phyloP scores from a whole-genome alignment of 2,113 vertebrate genomes.

The Hippocampus zosterae region DNA sequence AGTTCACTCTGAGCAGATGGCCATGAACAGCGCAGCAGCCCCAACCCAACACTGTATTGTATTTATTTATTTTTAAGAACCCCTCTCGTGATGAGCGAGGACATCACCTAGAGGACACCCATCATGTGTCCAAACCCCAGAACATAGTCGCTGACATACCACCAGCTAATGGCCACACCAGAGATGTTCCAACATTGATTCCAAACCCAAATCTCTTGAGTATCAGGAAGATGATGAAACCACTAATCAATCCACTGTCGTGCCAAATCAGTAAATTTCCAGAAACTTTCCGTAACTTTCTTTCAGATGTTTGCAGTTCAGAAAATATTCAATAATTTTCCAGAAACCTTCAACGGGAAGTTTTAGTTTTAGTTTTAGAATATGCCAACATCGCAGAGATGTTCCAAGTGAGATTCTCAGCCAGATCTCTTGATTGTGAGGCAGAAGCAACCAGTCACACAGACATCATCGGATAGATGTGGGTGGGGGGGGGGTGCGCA shows the following conservation, averaged over 20 bases:
- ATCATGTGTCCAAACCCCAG: slow-evolving; percentile 29
- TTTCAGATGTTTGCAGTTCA: too few species aligned
- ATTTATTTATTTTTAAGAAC: slow-evolving; percentile 28
- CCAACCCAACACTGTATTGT: slow-evolving; percentile 31
- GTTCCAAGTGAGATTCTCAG: not conserved
- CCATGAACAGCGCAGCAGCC: slow-evolving; percentile 60
- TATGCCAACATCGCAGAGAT: not conserved
- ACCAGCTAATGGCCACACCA: slow-evolving; percentile 44
- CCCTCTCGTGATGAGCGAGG: slow-evolving; percentile 39
- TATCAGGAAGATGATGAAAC: too few species aligned
- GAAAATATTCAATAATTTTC: not conserved
- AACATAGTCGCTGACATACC: slow-evolving; percentile 20
- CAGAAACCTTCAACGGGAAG: not conserved
- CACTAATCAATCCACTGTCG: too few species aligned
- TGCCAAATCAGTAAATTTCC: too few species aligned
- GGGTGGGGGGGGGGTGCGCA: not conserved
- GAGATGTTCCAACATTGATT: not conserved
- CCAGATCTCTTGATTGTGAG: not conserved
- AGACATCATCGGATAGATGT: slow-evolving; percentile 10
- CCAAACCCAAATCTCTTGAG: not conserved
- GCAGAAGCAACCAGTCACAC: not conserved
- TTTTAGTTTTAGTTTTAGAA: too few species aligned
- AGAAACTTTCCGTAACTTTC: too few species aligned
- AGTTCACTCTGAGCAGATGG: slow-evolving; percentile 72
- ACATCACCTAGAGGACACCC: slow-evolving; percentile 69